Evolutionary conservation across 1,140 invertebrate species (phyloP).

Genomic region (Bradynema listronoti): DNA sequence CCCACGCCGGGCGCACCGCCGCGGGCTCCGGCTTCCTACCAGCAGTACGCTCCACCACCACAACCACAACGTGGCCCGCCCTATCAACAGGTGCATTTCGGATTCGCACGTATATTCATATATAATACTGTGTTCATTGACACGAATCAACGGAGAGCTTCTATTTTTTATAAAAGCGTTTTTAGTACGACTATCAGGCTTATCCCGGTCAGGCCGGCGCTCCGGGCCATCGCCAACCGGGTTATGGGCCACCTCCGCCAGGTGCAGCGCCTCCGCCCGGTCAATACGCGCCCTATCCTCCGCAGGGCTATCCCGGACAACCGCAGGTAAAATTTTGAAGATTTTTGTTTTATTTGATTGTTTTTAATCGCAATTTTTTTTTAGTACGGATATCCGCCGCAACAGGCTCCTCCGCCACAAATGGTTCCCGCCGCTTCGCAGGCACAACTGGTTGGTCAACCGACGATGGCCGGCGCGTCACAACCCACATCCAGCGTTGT

Average conservation of each 20-base stretch:
- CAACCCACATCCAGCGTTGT: too few relatives aligned
- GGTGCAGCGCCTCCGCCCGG: constrained; percentile 12
- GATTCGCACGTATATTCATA: constrained; percentile 1
- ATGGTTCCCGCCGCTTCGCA: too few relatives aligned
- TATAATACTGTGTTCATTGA: neutral
- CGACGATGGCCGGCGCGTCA: constrained; percentile 3
- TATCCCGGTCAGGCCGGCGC: constrained; percentile 1
- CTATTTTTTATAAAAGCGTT: too few relatives aligned
- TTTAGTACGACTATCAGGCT: constrained; percentile 16
- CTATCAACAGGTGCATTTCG: constrained; percentile 6
- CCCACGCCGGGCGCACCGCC: constrained; percentile 1
- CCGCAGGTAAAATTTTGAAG: constrained; percentile 2
- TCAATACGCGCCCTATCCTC: constrained; percentile 7
- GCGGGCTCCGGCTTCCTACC: constrained; percentile 6
- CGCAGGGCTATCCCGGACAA: constrained; percentile 15
- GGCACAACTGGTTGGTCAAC: constrained; percentile 8
- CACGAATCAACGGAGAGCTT: too few relatives aligned
- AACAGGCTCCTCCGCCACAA: constrained; percentile 24
- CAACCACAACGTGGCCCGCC: constrained; percentile 12
- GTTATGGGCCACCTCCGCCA: constrained; percentile 25
- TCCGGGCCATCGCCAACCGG: constrained; percentile 1
- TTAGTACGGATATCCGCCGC: constrained; percentile 27
- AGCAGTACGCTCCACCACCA: constrained; percentile 16
- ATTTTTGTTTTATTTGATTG: constrained; percentile 9
- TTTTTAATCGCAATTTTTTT: constrained; percentile 8